Evolutionary conservation across 2,113 vertebrate genomes (phyloP).

Genomic region (Mirza zaza): DNA sequence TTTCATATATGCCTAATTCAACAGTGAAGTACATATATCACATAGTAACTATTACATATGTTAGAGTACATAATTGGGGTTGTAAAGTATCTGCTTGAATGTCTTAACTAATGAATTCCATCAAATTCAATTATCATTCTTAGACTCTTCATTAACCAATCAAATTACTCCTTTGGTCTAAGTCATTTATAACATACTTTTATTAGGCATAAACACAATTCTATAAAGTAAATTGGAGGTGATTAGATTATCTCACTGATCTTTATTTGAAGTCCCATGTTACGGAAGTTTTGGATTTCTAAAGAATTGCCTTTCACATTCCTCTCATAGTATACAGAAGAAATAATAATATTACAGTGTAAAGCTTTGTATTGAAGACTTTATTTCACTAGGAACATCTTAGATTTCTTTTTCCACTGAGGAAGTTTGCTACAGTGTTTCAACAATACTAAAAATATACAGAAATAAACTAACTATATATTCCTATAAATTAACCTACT

Average conservation of each 20-base stretch:
- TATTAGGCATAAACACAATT: conserved; percentile 48
- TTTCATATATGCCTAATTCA: conserved; percentile 47
- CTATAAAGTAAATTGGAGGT: conserved; percentile 37
- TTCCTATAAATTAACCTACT: background rate
- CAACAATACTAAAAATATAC: background rate
- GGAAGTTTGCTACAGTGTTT: background rate
- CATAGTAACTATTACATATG: conserved; percentile 17
- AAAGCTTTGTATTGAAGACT: background rate
- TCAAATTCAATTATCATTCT: conserved; percentile 72
- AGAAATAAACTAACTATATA: background rate
- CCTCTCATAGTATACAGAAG: background rate
- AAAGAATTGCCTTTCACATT: conserved; percentile 11
- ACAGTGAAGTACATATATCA: background rate
- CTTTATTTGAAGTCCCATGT: conserved; percentile 22
- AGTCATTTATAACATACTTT: conserved; percentile 54
- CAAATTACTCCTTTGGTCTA: conserved; percentile 44
- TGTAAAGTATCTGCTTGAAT: conserved; percentile 68
- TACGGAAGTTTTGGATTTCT: conserved; percentile 51
- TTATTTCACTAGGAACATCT: background rate
- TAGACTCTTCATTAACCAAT: conserved; percentile 64
- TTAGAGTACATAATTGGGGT: conserved; percentile 35
- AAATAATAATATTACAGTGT: background rate
- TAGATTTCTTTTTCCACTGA: background rate
- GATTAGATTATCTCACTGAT: conserved; percentile 14
- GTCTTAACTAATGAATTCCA: conserved; percentile 69